Conservation (phyloP, 2,888 invertebrate species). For the Agriopis marginaria region DNA sequence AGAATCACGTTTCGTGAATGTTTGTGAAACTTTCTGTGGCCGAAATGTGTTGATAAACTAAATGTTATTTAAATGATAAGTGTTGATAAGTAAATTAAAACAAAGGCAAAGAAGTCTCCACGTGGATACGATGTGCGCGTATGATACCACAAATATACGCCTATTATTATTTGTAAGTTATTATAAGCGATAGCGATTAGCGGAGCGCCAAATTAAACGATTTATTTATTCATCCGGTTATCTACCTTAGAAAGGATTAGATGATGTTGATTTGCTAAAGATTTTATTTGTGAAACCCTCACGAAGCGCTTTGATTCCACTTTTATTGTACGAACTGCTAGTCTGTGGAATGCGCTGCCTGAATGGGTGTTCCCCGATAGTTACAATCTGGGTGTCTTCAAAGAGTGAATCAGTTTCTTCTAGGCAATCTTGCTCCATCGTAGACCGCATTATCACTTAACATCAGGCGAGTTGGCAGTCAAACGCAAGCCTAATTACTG, state of each 20-base stretch:
- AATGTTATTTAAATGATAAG: conserved; percentile 61
- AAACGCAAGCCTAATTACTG: too few species aligned
- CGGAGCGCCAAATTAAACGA: conserved; percentile 15
- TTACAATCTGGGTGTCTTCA: too few species aligned
- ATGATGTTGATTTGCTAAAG: conserved; percentile 10
- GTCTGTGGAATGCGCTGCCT: too few species aligned
- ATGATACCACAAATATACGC: conserved; percentile 51
- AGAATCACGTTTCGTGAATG: conserved; percentile 46
- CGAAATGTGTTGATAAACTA: conserved; percentile 57
- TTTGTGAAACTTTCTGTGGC: conserved; percentile 57
- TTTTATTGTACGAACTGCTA: too few species aligned
- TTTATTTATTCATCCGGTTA: conserved; percentile 25
- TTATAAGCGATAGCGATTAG: conserved; percentile 31
- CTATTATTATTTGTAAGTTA: conserved; percentile 42
- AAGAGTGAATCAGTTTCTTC: too few species aligned
- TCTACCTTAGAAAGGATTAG: conserved; percentile 14
- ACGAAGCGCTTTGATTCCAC: too few species aligned
- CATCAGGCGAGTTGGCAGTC: too few species aligned
- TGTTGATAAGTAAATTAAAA: conserved; percentile 59
- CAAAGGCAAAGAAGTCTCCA: conserved; percentile 42
- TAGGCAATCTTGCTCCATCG: too few species aligned
- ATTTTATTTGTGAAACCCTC: not conserved
- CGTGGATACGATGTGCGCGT: conserved; percentile 51
- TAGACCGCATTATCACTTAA: too few species aligned
- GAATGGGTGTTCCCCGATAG: too few species aligned